Conservation (phyloP, 2,888 invertebrate species). For the Orthonevra nobilis region DNA sequence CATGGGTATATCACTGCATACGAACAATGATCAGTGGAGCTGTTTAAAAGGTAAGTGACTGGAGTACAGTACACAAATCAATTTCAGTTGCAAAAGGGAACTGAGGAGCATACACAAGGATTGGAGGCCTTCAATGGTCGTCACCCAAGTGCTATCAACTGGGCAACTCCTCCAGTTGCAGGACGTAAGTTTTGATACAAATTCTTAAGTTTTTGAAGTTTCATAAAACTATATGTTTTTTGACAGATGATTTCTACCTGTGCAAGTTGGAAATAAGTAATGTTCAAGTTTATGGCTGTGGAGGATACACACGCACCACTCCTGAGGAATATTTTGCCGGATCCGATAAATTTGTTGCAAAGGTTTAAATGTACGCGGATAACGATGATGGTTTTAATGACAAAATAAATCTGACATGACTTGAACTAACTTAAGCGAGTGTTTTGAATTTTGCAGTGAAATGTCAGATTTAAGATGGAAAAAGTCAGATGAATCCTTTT, state of each 20-base stretch:
- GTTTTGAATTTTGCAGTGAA: too few relatives aligned
- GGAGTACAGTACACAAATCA: rapidly evolving
- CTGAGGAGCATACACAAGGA: constrained; percentile 15
- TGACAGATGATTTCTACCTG: constrained; percentile 40
- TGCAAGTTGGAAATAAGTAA: constrained; percentile 50
- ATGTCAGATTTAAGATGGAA: too few relatives aligned
- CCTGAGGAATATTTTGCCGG: constrained; percentile 17
- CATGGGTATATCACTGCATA: constrained; percentile 42
- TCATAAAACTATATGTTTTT: background rate
- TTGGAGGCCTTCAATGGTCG: constrained; percentile 24
- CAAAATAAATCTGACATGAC: too few relatives aligned
- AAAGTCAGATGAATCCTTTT: too few relatives aligned
- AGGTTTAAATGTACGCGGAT: too few relatives aligned
- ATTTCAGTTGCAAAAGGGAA: constrained; percentile 28
- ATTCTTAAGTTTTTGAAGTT: too few relatives aligned
- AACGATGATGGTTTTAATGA: too few relatives aligned
- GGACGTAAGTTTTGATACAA: constrained; percentile 24
- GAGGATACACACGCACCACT: constrained; percentile 10
- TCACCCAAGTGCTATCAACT: constrained; percentile 16
- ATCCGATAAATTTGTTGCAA: background rate
- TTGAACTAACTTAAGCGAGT: too few relatives aligned
- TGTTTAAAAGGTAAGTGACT: constrained; percentile 22
- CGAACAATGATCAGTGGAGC: constrained; percentile 39
- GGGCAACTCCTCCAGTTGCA: background rate
- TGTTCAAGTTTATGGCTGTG: constrained; percentile 17